Evolutionary conservation across 2,113 vertebrate species (phyloP), one percentile per base, ranked within the genome.

Genomic region (Pangasianodon hypophthalmus): DNA sequence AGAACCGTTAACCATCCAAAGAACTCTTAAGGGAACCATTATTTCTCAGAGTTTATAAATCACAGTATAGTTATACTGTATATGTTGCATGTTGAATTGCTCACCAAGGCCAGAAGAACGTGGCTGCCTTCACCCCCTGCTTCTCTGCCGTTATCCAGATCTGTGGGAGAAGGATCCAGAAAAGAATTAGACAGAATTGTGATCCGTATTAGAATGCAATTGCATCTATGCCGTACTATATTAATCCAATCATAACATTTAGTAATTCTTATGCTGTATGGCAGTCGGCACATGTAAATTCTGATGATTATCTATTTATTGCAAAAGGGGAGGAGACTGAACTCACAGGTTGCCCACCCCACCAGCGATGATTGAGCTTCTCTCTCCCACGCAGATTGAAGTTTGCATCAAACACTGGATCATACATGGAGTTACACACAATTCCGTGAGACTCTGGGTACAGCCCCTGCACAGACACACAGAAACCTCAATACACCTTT

Each of bases 81-180:
- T 26, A 5, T 48, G 6, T 26, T 86, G 84, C 24, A 86, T 18
- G 26, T 32, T 80, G 24, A 44, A 48, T 58, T 92, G 97, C 97
- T 98, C 96, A 99, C 98, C 97, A 95, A 89, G 98, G 98, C 98
- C 98, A 99, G 96, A 99, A 99, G 96, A 99, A 99, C 0, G 98
- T 97, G 32, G 96, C 98, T 88, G 98, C 97, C 94, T 97, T 98
- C 93, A 99, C 97, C 46, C 97, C 98, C 95, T 99, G 98, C 90
- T 99, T 97, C 92, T 96, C 95, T 60, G 98, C 96, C 29, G 98
- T 99, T 95, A 99, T 97, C 98, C 98, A 99, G 92, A 99, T 97
- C 98, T 99, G 92, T 26, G 18, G 13, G 37, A 79, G 46, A 62
- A 64, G 71, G 62, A 80, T 80, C 4, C 89, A 9, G 89, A 18